phyloP scores from a whole-genome alignment of 2,113 vertebrate species.

The Cettia cetti region DNA sequence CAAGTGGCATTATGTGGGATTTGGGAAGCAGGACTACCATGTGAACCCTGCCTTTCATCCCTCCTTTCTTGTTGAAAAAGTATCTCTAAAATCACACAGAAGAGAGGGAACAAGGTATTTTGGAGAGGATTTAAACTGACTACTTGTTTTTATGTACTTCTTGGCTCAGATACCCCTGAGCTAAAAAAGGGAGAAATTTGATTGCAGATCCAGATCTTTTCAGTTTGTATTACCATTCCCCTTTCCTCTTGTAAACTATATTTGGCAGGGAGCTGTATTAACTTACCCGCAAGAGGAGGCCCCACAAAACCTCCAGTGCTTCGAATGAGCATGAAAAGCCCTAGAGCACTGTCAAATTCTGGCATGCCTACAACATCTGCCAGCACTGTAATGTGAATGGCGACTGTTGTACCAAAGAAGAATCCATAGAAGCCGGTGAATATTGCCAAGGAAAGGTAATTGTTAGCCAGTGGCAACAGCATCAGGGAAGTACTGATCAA shows the following conservation, averaged over 20 bases:
- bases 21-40: background rate
- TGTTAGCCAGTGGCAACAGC: constrained; percentile 69
- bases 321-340: constrained; percentile 77
- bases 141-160: background rate
- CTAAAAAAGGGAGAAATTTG: background rate
- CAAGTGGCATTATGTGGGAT: background rate
- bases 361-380: constrained; percentile 75
- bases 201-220: background rate
- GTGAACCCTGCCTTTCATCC: background rate
- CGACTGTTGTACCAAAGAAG: constrained; percentile 74
- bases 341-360: constrained; percentile 73
- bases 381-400: constrained; percentile 73
- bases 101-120: background rate
- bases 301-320: constrained; percentile 73
- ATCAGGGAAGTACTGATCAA: constrained; percentile 70
- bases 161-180: background rate
- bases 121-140: background rate
- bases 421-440: constrained; percentile 74
- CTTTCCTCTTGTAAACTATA: background rate
- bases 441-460: constrained; percentile 64
- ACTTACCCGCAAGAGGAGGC: constrained; percentile 68
- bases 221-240: background rate
- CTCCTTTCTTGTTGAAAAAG: background rate
- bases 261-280: background rate
- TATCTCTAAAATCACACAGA: background rate